phyloP scores from a whole-genome alignment of 2,797 vertebrate species.

The Rallus crepitans region DNA sequence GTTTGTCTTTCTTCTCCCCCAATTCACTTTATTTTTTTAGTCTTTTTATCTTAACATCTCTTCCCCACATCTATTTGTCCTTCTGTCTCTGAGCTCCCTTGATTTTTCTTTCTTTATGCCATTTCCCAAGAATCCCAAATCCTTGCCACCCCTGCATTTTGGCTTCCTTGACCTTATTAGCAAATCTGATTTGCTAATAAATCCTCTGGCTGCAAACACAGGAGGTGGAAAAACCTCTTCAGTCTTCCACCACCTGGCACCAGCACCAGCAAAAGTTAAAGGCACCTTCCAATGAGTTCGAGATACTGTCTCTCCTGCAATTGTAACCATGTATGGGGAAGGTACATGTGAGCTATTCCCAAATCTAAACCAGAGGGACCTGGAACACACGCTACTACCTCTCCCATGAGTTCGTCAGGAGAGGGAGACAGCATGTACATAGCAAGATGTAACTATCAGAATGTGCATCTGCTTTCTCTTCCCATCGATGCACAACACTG shows the following conservation, averaged over 20 bases:
- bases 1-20: background rate
- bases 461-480: background rate
- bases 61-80: background rate
- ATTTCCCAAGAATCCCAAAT: background rate
- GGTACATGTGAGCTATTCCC: background rate
- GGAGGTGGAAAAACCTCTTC: background rate
- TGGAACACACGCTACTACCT: background rate
- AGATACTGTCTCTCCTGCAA: background rate
- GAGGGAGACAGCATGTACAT: background rate
- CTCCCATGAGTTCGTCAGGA: background rate
- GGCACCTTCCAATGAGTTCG: background rate
- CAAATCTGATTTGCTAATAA: constrained; percentile 46
- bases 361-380: background rate
- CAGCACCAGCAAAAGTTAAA: background rate
- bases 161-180: constrained; percentile 18
- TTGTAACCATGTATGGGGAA: background rate
- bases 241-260: background rate
- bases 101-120: background rate
- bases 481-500: background rate
- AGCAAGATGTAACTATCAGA: background rate
- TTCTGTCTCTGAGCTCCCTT: background rate
- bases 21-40: background rate
- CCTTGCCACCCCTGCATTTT: background rate
- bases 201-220: background rate
- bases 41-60: background rate